A percentile compares a stretch with the other conserved stretches of the same genome.
Conservation (phyloP, 1,140 invertebrate species). For the Sitophilus oryzae region DNA sequence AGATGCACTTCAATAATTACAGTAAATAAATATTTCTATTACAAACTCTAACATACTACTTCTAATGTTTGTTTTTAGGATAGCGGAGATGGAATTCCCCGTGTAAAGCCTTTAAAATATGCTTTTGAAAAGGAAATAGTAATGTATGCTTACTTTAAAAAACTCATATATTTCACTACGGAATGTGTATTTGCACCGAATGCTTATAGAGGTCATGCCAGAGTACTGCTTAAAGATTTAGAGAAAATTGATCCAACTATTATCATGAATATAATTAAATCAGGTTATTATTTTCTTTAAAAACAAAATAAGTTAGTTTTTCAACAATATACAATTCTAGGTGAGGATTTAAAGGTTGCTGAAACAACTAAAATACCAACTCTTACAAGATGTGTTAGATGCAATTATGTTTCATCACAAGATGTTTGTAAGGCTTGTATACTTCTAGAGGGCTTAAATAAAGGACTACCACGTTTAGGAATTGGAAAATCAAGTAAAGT, state of each 20-base stretch:
- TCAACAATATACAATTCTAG: conserved; percentile 47
- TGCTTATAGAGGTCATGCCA: conserved; percentile 91
- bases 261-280: conserved; percentile 97
- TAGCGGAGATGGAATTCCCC: conserved; percentile 77
- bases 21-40: conserved; percentile 48
- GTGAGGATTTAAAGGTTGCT: conserved; percentile 81
- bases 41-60: conserved; percentile 10
- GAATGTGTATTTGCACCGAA: conserved; percentile 99
- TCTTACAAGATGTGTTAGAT: conserved; percentile 74
- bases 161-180: conserved; percentile 97
- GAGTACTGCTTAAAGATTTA: conserved; percentile 91
- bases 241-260: conserved; percentile 89
- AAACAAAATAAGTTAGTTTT: neutral
- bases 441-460: conserved; percentile 91
- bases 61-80: conserved; percentile 47
- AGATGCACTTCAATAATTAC: conserved; percentile 87
- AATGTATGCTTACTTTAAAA: conserved; percentile 98
- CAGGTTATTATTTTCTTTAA: conserved; percentile 60
- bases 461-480: conserved; percentile 80
- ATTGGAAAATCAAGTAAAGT: conserved; percentile 80
- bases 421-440: conserved; percentile 95
- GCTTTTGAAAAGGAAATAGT: conserved; percentile 99
- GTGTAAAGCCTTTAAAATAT: conserved; percentile 97
- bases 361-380: conserved; percentile 75
- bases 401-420: conserved; percentile 95